Conservation (phyloP, 30 jellyfish, hydroid and myxozoan species). For the Cassiopea andromeda region DNA sequence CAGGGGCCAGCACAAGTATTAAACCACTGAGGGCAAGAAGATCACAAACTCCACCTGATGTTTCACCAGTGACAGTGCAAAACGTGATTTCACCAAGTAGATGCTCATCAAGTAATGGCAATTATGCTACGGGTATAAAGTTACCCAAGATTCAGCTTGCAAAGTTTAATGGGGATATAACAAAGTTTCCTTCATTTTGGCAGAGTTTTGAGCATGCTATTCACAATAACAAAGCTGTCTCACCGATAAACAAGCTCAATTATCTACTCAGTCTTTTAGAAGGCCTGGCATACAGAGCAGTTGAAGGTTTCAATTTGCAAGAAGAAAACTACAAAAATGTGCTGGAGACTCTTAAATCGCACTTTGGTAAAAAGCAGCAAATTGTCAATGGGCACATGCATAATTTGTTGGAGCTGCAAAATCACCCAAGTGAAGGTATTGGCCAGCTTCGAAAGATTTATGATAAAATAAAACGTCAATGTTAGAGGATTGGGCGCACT, state of each 20-base stretch:
- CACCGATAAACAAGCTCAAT: not conserved
- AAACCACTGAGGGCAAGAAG: too few species aligned
- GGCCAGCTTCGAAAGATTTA: not conserved
- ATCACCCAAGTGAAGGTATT: not conserved
- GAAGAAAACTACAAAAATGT: conserved; percentile 9
- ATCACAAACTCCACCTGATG: too few species aligned
- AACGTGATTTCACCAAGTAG: too few species aligned
- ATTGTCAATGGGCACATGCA: conserved; percentile 2
- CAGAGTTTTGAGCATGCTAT: not conserved
- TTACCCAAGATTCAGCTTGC: not conserved
- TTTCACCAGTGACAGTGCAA: not conserved
- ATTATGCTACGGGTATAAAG: not conserved
- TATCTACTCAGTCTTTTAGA: not conserved
- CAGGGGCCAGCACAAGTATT: too few species aligned
- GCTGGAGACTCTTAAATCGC: not conserved
- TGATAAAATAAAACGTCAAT: not conserved
- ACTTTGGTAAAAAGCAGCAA: conserved; percentile 2
- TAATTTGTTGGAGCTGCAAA: not conserved
- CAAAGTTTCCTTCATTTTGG: not conserved
- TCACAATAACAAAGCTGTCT: not conserved
- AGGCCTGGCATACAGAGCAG: not conserved
- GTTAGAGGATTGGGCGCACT: not conserved
- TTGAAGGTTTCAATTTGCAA: not conserved
- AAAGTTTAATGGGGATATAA: not conserved
- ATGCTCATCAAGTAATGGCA: not conserved